Base-by-base conservation (phyloP, 1,140 invertebrate species). In the Conus ventricosus region DNA sequence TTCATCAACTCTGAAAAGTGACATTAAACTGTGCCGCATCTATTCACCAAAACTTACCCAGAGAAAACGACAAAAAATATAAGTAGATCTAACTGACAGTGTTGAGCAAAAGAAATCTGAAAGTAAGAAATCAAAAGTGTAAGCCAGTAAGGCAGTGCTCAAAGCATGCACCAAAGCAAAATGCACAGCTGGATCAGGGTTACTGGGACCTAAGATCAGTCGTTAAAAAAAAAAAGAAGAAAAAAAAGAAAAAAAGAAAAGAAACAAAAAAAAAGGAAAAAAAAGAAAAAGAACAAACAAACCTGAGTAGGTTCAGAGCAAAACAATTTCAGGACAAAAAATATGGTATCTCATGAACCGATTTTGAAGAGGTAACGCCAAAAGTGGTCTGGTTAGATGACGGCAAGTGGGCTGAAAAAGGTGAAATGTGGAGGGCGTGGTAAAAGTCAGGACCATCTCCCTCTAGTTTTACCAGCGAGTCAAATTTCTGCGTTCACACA, bases 61-160 rank as follows among this genome's bases (percentile, higher is more conserved):
- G 98, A 99, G 96, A 99, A 99, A 89, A 98, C 99, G 88, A 99
- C 98, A 95, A 99, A 99, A 95, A 99, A 99, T 95, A 99, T 98
- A 93, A 99, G 97, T n/a, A 99, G 95, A 96, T 99, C 98, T 91
- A 99, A 95, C 94, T 98, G 98, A 6, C 98, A 97, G 96, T 98
- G 98, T 95, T 99, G 98, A 0, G 98, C 98, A 95, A 99, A 99
- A 51, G 98, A 98, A 89, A 99, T 98, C 95, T 98, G 97, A 92
- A 92, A 89, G 54, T 57, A 92, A 87, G 83, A 89, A 86, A 84
- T 27, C 20, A 87, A 78, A 78, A 87, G 15, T 80, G 78, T 80
- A n/a, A 80, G n/a, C 82, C 39, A 80, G 25, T 6, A 25, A 17
- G 78, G 78, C 27, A 80, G 7, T 39, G 27, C 75, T 25, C 13